Evolutionary conservation across 2,888 invertebrate genomes (phyloP), one percentile per base, ranked within the genome.

Genomic region (Margaritifera margaritifera): DNA sequence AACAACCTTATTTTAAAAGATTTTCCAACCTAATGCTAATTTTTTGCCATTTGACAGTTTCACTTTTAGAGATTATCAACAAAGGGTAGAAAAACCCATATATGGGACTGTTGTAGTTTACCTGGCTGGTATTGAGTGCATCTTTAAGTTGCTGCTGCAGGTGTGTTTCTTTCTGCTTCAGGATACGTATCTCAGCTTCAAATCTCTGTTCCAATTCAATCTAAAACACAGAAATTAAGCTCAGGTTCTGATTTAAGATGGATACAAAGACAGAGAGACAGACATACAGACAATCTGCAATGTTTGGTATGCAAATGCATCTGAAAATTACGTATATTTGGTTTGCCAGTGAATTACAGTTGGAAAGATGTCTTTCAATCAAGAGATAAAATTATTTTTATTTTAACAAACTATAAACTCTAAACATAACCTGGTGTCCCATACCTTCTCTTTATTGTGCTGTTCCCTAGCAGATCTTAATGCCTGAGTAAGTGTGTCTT

Each of bases 401-500:
- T 58, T 1, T 59, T 4, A 1, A 1, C 27, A 59, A 15, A 20
- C 6, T n/a, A 22, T 50, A 42, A 50, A 50, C n/a, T 25, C 24
- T 22, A 19, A 52, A 62, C 24, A 51, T 27, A 19, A 19, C 42
- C 11, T 42, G 42, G 8, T 42, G 11, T 42, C 51, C n/a, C 66
- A 50, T 68, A 84, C 84, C 81, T 81, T 84, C 66, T 86, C 84
- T 66, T 71, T 68, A 5, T 68, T 76, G 65, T 80, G 80, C 56
- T 83, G 80, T 20, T 84, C 78, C 24, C 83, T 68, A 15, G 84
- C 81, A 5, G 80, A 64, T 56, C 80, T 80, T 27, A 87, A 75
- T 0, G 84, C 82, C 55, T 83, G 77, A 55, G 82, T 81, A n/a
- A 86, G 77, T 4, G 82, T 84, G 31, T 83, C 80, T 64, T 85